Conservation (phyloP, 2,113 vertebrate species). For the Tamias sibiricus region DNA sequence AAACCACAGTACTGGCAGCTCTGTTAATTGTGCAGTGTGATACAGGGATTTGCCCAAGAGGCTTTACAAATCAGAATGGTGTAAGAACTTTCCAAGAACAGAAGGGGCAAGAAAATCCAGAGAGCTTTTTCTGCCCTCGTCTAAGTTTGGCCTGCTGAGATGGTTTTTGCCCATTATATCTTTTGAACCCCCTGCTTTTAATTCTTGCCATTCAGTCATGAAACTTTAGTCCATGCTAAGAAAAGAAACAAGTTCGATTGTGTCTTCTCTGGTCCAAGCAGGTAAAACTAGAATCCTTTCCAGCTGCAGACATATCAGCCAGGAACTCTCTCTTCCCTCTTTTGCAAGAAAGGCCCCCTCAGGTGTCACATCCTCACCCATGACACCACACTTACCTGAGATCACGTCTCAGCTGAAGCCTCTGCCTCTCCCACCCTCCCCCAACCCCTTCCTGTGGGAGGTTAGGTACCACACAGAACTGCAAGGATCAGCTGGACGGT, state of each 20-base stretch:
- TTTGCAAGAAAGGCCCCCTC: constrained; percentile 11
- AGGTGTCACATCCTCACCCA: constrained; percentile 7
- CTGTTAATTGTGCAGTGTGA: neutral
- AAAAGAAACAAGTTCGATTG: neutral
- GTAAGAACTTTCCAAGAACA: neutral
- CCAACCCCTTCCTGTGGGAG: neutral
- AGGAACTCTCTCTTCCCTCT: neutral
- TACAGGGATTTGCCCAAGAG: neutral
- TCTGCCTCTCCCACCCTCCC: neutral
- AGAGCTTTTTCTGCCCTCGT: neutral
- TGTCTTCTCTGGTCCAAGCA: neutral
- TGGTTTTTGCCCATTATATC: neutral
- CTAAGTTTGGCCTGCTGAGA: neutral
- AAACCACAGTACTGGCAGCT: neutral
- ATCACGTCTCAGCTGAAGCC: constrained; percentile 65
- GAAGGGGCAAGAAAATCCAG: neutral
- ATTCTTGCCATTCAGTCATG: neutral
- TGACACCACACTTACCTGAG: constrained; percentile 68
- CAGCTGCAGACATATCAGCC: neutral
- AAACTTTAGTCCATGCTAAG: neutral
- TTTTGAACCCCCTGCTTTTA: neutral
- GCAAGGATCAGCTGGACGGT: neutral
- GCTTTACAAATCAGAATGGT: neutral
- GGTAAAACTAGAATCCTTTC: constrained; percentile 16
- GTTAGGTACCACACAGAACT: constrained; percentile 25